phyloP scores from a whole-genome alignment of 2,888 invertebrate genomes.

The Emmelina monodactyla region DNA sequence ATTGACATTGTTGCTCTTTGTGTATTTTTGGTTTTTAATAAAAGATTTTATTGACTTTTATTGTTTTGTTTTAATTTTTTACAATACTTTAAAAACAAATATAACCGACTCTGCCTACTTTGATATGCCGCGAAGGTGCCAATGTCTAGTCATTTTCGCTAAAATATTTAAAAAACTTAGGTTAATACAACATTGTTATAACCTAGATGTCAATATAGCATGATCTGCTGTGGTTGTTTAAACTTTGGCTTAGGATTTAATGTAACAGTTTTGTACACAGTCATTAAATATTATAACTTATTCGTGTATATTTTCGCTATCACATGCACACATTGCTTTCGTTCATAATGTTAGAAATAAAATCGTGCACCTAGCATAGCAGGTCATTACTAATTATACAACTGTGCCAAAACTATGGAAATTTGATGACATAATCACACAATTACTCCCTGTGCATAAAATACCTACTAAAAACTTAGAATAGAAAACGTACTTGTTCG shows the following conservation, averaged over 20 bases:
- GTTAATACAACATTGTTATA: too few species aligned
- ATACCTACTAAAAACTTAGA: conserved; percentile 13
- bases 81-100: conserved; percentile 4
- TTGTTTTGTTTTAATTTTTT: conserved; percentile 18
- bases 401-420: conserved; percentile 60
- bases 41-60: conserved; percentile 45
- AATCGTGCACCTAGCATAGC: conserved; percentile 31
- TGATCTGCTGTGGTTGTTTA: too few species aligned
- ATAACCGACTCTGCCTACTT: not conserved
- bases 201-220: too few species aligned
- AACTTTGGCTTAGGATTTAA: too few species aligned
- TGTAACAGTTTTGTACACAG: too few species aligned
- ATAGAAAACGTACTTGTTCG: conserved; percentile 2
- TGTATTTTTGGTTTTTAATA: conserved; percentile 52
- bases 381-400: conserved; percentile 30
- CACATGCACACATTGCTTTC: conserved; percentile 50
- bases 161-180: conserved; percentile 24
- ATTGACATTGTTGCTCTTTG: conserved; percentile 31
- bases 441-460: conserved; percentile 15
- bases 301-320: conserved; percentile 63
- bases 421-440: conserved; percentile 17
- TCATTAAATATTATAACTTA: too few species aligned
- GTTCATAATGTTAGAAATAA: conserved; percentile 61
- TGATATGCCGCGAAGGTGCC: conserved; percentile 35
- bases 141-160: conserved; percentile 39